Base-by-base conservation (phyloP, 1,140 invertebrate genomes). In the Radopholus similis region DNA sequence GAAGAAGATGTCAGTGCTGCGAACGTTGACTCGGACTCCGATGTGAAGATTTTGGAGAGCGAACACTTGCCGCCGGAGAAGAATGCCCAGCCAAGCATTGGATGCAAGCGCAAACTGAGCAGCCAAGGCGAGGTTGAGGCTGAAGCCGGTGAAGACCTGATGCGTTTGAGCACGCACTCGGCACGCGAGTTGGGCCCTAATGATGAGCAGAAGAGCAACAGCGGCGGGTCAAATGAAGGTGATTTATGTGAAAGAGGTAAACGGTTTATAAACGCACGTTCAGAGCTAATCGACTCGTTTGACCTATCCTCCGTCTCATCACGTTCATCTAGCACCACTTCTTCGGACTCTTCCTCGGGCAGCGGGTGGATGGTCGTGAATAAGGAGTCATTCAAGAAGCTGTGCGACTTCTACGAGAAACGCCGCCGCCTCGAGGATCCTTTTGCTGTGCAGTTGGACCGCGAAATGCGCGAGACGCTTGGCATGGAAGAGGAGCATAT, bases 311-410 rank as follows among this genome's bases (percentile, higher is more conserved):
- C 42, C 23, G 18, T 42, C 2, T 63, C 49, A 6, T 64, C 66
- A 0, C 54, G 49, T 5, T 64, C 58, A 23, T 63, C 66, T n/a
- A n/a, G n/a, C 15, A 68, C 54, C 2, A 57, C 34, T 1, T 32
- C 65, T 28, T 9, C 30, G 5, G 38, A 35, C 2, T 49, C 59
- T 2, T 60, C 54, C 8, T 26, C 13, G 21, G 64, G 66, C 28
- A 34, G 23, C 42, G 42, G 53, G 6, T 69, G 67, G 67, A 70
- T 71, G 42, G 54, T 64, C 6, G 57, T 69, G 21, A 68, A 71
- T 21, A 35, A 71, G n/a, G 37, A 34, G 28, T 64, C 63, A 23
- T 64, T 57, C 23, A 54, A 65, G 59, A n/a, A 42, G 13, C 38
- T 65, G 23, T 68, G 59, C 49, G 65, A 68, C 38, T 49, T 47